Evolutionary conservation across 64 coral and sea anemone species (phyloP).

Genomic region (Orbicella faveolata): DNA sequence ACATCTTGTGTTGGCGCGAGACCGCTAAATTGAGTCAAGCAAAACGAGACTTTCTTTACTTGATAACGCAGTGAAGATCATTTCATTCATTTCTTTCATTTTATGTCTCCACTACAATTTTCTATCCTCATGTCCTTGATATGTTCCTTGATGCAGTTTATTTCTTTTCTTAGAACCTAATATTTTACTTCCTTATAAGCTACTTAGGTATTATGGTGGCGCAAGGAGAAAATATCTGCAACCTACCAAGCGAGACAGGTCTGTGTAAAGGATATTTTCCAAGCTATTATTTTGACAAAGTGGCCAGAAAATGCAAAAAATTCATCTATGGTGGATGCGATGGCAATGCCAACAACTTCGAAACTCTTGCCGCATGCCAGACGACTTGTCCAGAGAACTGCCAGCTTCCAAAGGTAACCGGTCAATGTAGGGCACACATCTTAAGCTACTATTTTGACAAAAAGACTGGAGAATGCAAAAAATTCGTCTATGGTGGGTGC

Average conservation of each 20-base stretch:
- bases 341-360: constrained; percentile 50
- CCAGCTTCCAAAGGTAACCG: background rate
- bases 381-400: background rate
- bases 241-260: background rate
- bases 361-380: background rate
- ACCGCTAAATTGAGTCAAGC: no score
- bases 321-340: constrained; percentile 52
- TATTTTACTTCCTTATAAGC: no score
- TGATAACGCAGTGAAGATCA: no score
- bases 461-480: constrained; percentile 6
- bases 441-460: constrained; percentile 18
- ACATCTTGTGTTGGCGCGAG: no score
- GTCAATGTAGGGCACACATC: background rate
- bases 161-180: no score
- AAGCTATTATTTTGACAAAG: constrained; percentile 14
- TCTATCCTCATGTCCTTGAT: no score
- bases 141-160: no score
- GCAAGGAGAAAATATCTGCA: background rate
- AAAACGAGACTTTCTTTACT: no score
- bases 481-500: constrained; percentile 47
- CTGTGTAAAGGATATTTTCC: background rate
- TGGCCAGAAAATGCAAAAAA: background rate
- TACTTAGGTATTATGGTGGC: no score
- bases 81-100: no score
- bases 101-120: no score